A percentile compares a stretch with the other conserved stretches of the same genome.
Conservation (phyloP, 2,888 invertebrate genomes). For the Andrena flavipes region DNA sequence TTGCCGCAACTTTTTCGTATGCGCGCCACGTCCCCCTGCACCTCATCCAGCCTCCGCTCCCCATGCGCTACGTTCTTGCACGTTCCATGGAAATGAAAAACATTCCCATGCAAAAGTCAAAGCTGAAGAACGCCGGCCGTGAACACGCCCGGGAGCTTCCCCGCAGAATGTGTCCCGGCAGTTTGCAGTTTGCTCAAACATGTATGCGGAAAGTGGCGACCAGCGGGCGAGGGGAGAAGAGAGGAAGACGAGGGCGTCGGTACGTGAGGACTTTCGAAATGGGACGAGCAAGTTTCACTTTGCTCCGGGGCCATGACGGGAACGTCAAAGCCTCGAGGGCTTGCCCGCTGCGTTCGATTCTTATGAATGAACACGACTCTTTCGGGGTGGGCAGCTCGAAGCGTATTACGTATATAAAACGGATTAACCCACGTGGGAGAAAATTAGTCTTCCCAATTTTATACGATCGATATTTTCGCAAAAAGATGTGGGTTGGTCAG, state of each 20-base stretch:
- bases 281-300: constrained; percentile 67
- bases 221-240: constrained; percentile 20
- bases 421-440: no score
- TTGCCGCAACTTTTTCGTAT: constrained; percentile 46
- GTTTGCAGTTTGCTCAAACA: constrained; percentile 70
- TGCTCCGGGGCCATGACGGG: constrained; percentile 41
- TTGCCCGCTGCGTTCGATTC: background rate
- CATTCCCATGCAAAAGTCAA: constrained; percentile 64
- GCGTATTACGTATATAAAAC: no score
- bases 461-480: no score
- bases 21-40: constrained; percentile 4
- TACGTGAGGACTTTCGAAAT: constrained; percentile 66
- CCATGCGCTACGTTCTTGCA: constrained; percentile 37
- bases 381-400: no score
- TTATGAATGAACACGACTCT: background rate
- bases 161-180: constrained; percentile 64
- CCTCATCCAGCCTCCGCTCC: background rate
- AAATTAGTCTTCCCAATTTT: no score
- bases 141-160: constrained; percentile 47
- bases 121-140: constrained; percentile 61
- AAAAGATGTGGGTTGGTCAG: no score
- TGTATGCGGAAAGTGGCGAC: constrained; percentile 59
- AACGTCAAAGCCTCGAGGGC: constrained; percentile 37
- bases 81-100: constrained; percentile 63
- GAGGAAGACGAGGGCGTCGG: constrained; percentile 33